phyloP scores from a whole-genome alignment of 2,113 vertebrate species.

The Bungarus multicinctus region DNA sequence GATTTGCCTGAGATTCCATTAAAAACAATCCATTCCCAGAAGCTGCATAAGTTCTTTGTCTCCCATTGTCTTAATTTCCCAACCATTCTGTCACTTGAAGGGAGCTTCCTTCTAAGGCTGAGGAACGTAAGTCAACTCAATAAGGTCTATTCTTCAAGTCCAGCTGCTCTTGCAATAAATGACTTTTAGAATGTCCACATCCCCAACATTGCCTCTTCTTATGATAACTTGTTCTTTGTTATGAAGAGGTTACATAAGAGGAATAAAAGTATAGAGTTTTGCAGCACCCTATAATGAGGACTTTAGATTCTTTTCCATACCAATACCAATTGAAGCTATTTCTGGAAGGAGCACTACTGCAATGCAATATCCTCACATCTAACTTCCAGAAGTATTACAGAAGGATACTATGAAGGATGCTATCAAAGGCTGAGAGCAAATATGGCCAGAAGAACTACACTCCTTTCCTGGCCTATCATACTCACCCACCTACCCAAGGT shows the following conservation, averaged over 20 bases:
- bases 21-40: not conserved
- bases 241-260: not conserved
- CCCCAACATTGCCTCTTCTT: not conserved
- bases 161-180: not conserved
- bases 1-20: not conserved
- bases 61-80: not conserved
- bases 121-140: not conserved
- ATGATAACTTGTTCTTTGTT: not conserved
- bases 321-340: not conserved
- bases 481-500: not conserved
- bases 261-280: not conserved
- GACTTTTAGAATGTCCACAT: not conserved
- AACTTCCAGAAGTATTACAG: not conserved
- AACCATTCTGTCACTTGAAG: not conserved
- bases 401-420: not conserved
- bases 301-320: not conserved
- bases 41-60: not conserved
- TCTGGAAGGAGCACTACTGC: not conserved
- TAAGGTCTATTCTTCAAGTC: not conserved
- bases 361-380: not conserved
- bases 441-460: not conserved
- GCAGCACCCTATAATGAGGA: not conserved
- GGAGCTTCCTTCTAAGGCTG: not conserved
- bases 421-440: not conserved
- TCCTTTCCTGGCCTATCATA: not conserved